Evolutionary conservation across 2,888 invertebrate genomes (phyloP).

Genomic region (Dynastes grantii): DNA sequence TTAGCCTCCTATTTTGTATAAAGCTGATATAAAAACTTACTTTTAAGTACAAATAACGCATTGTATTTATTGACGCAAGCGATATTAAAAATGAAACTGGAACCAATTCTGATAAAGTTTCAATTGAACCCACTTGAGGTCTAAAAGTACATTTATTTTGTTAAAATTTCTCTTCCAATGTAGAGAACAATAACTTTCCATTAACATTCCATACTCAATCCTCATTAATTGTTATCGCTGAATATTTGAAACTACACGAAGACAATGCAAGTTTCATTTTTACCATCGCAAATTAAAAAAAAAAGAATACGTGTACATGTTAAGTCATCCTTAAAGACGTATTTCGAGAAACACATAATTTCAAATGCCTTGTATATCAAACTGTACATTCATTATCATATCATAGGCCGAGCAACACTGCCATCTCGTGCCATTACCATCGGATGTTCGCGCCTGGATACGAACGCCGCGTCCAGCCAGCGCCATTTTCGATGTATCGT

Average conservation of each 20-base stretch:
- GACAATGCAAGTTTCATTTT: slow-evolving; percentile 14
- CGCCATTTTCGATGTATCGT: slow-evolving; percentile 58
- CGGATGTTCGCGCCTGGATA: slow-evolving; percentile 55
- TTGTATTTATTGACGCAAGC: slow-evolving; percentile 61
- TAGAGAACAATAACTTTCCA: no score
- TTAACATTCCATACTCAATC: not conserved
- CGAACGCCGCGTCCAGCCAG: slow-evolving; percentile 59
- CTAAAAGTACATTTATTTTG: no score
- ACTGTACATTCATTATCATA: slow-evolving; percentile 69
- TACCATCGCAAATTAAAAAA: slow-evolving; percentile 39
- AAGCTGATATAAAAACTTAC: slow-evolving; percentile 58
- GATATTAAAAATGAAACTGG: slow-evolving; percentile 40
- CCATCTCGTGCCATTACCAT: slow-evolving; percentile 68
- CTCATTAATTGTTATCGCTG: no score
- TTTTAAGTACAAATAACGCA: slow-evolving; percentile 61
- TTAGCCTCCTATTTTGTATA: slow-evolving; percentile 63
- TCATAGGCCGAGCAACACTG: slow-evolving; percentile 69
- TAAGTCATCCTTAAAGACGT: slow-evolving; percentile 56
- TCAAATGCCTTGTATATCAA: slow-evolving; percentile 69
- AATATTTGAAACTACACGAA: not conserved
- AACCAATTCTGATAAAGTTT: not conserved
- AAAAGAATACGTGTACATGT: slow-evolving; percentile 52
- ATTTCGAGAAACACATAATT: slow-evolving; percentile 55
- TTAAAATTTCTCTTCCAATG: no score
- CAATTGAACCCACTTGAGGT: no score